Evolutionary conservation across 2,113 vertebrate species (phyloP), one percentile per base, ranked within the genome.

Genomic region (Thunnus maccoyii): DNA sequence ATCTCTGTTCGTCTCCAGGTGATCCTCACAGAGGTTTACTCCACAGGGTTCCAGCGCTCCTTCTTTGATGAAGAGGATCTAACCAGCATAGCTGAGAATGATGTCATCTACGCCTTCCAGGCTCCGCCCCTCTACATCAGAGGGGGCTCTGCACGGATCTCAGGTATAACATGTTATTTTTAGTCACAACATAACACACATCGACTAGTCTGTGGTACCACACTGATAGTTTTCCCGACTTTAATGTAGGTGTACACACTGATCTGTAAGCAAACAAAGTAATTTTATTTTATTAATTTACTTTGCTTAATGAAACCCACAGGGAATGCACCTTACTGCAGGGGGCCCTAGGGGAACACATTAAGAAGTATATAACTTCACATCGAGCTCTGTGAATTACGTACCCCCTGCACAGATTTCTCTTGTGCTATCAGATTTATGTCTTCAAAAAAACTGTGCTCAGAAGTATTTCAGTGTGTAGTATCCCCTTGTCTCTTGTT

Each of bases 91-190:
- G 95, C 95, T 0, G 96, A 97, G 55, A 96, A 92, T 1, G 97
- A 96, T 10, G 89, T 95, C 0, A 90, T 99, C 77, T 99, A 98
- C 3, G 98, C 97, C 86, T 98, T 99, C 89, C 96, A 98, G 78
- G 94, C 93, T 0, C 96, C 97, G 0, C 93, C 92, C 0, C 90
- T 95, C 25, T 92, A 94, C 71, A 93, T 94, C 91, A 86, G 90
- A 77, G 92, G 92, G 55, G 94, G 92, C 62, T 94, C 94, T 1
- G 88, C 95, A 0, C 87, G 93, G 48, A 91, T 94, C 90, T 95
- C 94, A 94, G 94, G 94, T 96, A 15, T 13, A 22, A 51, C 17
- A 1, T 1, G 17, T 25, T 83, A 32, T 76, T 84, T 75, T 64
- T 58, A 52, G 72, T 15, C 18, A 20, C 50, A 63, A 41, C 67